Conservation (phyloP, 2,888 invertebrate species). For the Sarcophaga caerulescens region DNA sequence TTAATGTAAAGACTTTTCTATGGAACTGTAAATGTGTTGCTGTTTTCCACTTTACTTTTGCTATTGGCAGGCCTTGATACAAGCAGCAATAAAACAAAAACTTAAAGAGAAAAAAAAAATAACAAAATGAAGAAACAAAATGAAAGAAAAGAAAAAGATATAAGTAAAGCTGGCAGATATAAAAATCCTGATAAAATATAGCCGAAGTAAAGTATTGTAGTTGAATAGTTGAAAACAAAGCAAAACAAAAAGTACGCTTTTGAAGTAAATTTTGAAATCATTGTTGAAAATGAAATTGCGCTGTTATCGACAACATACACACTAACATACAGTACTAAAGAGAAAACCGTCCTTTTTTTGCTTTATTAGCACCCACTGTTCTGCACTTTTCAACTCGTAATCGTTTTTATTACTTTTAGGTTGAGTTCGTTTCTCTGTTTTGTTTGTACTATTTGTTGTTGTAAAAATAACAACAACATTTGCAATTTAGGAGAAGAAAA, state of each 20-base stretch:
- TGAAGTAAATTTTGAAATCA: conserved; percentile 8
- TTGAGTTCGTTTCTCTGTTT: not conserved
- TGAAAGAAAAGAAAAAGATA: no score
- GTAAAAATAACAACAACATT: conserved; percentile 17
- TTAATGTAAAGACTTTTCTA: no score
- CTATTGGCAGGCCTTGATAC: no score
- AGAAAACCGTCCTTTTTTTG: not conserved
- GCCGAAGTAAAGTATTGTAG: no score
- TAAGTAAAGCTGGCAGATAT: no score
- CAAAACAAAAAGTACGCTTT: not conserved
- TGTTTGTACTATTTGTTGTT: conserved; percentile 8
- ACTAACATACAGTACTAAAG: not conserved
- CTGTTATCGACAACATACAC: conserved; percentile 31
- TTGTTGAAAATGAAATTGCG: conserved; percentile 37
- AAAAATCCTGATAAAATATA: no score
- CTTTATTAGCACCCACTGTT: conserved; percentile 54
- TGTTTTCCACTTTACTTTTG: no score
- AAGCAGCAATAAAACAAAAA: no score
- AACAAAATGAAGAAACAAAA: no score
- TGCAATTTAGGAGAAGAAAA: not conserved
- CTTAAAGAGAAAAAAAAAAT: no score
- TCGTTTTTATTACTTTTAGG: not conserved
- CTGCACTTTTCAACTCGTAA: conserved; percentile 11
- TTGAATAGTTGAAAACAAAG: no score
- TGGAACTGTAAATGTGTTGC: no score